phyloP scores from a whole-genome alignment of 64 coral and sea anemone genomes.

The Catalaphyllia jardinei region DNA sequence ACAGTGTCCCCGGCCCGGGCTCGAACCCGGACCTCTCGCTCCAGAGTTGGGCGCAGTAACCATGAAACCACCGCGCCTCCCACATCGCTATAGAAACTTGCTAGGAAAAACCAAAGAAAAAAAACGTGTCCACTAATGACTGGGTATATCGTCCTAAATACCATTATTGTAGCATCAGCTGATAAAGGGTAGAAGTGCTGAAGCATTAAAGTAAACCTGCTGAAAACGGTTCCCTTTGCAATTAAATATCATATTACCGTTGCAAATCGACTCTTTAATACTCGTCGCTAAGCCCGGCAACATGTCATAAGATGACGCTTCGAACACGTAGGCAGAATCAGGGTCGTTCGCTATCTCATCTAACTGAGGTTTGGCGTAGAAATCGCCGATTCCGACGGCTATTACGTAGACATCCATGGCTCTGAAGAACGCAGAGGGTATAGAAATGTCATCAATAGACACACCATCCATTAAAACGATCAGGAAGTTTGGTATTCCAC shows the following conservation, averaged over 20 bases:
- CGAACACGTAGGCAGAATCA: slow-evolving; percentile 61
- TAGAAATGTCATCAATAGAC: slow-evolving; percentile 6
- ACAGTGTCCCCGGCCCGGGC: too few species aligned
- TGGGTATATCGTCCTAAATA: too few species aligned
- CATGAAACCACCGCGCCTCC: too few species aligned
- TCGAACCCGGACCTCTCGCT: too few species aligned
- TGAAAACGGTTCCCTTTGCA: too few species aligned
- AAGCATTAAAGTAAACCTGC: too few species aligned
- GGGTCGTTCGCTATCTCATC: slow-evolving; percentile 47
- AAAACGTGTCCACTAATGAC: too few species aligned
- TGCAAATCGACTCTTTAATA: slow-evolving; percentile 59
- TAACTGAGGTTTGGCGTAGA: background rate
- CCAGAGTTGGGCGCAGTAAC: too few species aligned
- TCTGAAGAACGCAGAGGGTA: slow-evolving; percentile 33
- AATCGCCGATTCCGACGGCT: slow-evolving; percentile 50
- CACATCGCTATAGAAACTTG: too few species aligned
- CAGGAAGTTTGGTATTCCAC: slow-evolving; percentile 58
- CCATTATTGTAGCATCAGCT: too few species aligned
- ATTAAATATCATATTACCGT: background rate
- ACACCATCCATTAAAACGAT: slow-evolving; percentile 62
- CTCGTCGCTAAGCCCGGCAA: slow-evolving; percentile 19
- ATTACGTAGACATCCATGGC: slow-evolving; percentile 34
- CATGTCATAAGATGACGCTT: slow-evolving; percentile 5
- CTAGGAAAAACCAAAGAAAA: too few species aligned
- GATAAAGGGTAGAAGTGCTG: too few species aligned